Base-by-base conservation (phyloP, 2,888 invertebrate species). In the Meta bourneti region DNA sequence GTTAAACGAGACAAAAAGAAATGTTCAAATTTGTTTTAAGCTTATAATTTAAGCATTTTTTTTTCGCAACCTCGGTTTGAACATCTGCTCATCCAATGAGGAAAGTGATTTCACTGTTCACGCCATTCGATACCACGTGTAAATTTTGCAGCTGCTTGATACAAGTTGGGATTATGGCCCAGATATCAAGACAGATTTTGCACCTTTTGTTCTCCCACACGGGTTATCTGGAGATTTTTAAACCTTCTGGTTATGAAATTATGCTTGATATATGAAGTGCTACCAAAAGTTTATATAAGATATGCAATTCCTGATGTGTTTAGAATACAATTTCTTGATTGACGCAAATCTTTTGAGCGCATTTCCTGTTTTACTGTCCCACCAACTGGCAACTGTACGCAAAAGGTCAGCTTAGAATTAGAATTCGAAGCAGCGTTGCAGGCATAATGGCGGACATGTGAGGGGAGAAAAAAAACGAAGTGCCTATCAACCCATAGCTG, bases 61-160 rank as follows among this genome's bases (percentile, higher is more conserved):
- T 16, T 19, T 75, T 20, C 74, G 54, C 61, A 16, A n/a, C 52
- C 52, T 72, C 11, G 34, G 20, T 11, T 7, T 51, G 9, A 75
- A 84, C 84, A 84, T 84, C 84, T 84, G 84, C 74, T 51, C 16
- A 13, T 61, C 52, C 72, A 75, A 48, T 19, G n/a, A 13, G 54
- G 16, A 74, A 75, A 84, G 61, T 20, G 49, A 75, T 72, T 69
- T 51, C 48, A 78, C 78, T 71, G 52, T 54, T 61, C 52, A 61
- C 61, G 61, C 34, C 48, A 54, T 61, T 69, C 61, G 11, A 61
- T 48, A 54, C 8, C 16, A 34, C 8, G 51, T 71, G 49, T 69
- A 78, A 77, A 86, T 49, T 82, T 77, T 77, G 78, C 86, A 86
- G 86, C 86, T 86, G 86, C 69, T 78, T 78, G 48, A 69, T 69